phyloP scores from a whole-genome alignment of 2,888 invertebrate species.

The Eupithecia insigniata region DNA sequence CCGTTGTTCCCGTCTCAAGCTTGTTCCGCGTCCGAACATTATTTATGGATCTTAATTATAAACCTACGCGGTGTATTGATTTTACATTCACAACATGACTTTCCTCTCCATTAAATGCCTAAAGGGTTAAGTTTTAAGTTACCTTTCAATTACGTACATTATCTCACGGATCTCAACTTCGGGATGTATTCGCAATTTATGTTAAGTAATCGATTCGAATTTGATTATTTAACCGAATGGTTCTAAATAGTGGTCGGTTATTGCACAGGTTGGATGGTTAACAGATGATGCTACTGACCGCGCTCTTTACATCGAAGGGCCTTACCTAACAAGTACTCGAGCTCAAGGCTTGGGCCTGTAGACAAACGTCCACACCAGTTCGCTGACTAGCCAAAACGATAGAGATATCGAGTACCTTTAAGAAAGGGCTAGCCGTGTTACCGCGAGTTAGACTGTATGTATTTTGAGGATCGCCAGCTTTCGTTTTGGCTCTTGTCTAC shows the following conservation, averaged over 20 bases:
- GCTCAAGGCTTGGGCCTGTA: constrained; percentile 51
- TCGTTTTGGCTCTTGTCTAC: constrained; percentile 7
- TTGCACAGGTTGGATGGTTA: constrained; percentile 52
- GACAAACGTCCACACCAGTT: constrained; percentile 1
- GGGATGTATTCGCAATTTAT: constrained; percentile 38
- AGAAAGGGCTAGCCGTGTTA: not conserved
- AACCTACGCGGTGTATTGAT: constrained; percentile 57
- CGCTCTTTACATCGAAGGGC: constrained; percentile 49
- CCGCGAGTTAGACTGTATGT: not conserved
- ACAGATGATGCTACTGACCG: constrained; percentile 52
- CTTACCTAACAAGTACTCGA: constrained; percentile 64
- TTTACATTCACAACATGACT: constrained; percentile 53
- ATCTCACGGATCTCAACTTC: constrained; percentile 37
- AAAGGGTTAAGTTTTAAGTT: constrained; percentile 47
- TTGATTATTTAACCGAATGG: constrained; percentile 50
- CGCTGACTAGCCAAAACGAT: not conserved
- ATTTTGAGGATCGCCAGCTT: not conserved
- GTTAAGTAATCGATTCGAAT: constrained; percentile 37
- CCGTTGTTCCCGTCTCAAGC: constrained; percentile 50
- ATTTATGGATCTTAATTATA: constrained; percentile 71
- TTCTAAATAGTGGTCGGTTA: constrained; percentile 51
- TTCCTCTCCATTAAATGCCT: constrained; percentile 48
- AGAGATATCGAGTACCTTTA: not conserved
- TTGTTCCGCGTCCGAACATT: constrained; percentile 59
- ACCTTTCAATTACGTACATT: constrained; percentile 39